Evolutionary conservation across 2,888 invertebrate species (phyloP).

Genomic region (Trissolcus japonicus): DNA sequence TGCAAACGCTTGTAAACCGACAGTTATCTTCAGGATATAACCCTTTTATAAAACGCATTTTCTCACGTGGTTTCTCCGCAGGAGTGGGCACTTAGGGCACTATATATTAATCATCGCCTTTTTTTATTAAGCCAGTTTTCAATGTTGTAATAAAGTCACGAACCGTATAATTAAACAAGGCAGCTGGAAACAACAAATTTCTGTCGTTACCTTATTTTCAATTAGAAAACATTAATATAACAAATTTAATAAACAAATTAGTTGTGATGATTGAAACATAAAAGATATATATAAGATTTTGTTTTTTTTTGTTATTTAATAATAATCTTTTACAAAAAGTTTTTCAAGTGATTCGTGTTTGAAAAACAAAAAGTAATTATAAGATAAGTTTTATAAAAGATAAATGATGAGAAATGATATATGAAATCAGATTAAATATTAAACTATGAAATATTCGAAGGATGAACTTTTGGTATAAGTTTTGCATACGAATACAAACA

Average conservation of each 20-base stretch:
- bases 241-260: not conserved
- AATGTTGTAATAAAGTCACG: conserved; percentile 13
- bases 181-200: not conserved
- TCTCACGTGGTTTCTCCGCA: conserved; percentile 48
- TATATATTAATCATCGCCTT: conserved; percentile 48
- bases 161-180: conserved; percentile 33
- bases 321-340: no score
- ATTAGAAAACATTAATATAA: not conserved
- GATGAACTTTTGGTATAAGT: not conserved
- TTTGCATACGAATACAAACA: conserved; percentile 33
- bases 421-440: not conserved
- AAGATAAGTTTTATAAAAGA: not conserved
- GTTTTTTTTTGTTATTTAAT: no score
- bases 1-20: conserved; percentile 33
- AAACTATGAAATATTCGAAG: not conserved
- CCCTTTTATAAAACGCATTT: conserved; percentile 50
- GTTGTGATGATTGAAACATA: not conserved
- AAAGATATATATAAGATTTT: no score
- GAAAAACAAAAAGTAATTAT: no score
- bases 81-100: conserved; percentile 46
- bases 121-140: conserved; percentile 35
- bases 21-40: conserved; percentile 52
- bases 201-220: not conserved
- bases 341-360: no score
- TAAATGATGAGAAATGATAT: not conserved